Evolutionary conservation across 2,888 invertebrate species (phyloP).

Genomic region (Leptopilina syphax): DNA sequence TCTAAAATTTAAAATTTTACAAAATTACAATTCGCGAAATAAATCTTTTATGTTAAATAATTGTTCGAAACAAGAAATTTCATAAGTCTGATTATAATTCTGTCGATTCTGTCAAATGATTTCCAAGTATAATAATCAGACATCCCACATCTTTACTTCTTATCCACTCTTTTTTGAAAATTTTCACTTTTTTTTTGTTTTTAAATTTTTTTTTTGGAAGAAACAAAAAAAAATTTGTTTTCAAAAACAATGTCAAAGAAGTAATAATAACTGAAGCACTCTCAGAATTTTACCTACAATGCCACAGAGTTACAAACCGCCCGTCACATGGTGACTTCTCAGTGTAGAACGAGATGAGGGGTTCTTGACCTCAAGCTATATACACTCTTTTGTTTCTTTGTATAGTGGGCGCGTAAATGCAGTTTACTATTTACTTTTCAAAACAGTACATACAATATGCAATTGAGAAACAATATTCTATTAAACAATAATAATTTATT

Average conservation of each 20-base stretch:
- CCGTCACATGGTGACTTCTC: slow-evolving; percentile 48
- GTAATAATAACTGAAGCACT: slow-evolving; percentile 14
- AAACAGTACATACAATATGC: not conserved
- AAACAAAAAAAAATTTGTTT: not conserved
- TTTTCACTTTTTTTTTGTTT: too few species aligned
- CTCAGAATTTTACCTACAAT: slow-evolving; percentile 12
- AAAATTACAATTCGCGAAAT: too few species aligned
- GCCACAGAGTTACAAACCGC: slow-evolving; percentile 44
- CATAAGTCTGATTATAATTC: too few species aligned
- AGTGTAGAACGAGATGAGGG: slow-evolving; percentile 55
- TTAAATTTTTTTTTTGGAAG: not conserved
- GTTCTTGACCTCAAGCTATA: slow-evolving; percentile 59
- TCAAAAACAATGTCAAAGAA: not conserved
- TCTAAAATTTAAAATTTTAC: too few species aligned
- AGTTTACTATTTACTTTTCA: slow-evolving; percentile 24
- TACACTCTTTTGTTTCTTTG: slow-evolving; percentile 45
- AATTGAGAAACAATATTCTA: slow-evolving; percentile 19
- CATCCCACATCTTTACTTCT: not conserved
- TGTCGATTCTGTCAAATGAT: too few species aligned
- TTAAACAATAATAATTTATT: not conserved
- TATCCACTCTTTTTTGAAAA: too few species aligned
- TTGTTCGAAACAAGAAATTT: too few species aligned
- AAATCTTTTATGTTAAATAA: too few species aligned
- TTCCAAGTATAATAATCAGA: too few species aligned
- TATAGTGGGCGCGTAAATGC: slow-evolving; percentile 33